Conservation (phyloP, 1,140 invertebrate genomes). For the Portunus trituberculatus region DNA sequence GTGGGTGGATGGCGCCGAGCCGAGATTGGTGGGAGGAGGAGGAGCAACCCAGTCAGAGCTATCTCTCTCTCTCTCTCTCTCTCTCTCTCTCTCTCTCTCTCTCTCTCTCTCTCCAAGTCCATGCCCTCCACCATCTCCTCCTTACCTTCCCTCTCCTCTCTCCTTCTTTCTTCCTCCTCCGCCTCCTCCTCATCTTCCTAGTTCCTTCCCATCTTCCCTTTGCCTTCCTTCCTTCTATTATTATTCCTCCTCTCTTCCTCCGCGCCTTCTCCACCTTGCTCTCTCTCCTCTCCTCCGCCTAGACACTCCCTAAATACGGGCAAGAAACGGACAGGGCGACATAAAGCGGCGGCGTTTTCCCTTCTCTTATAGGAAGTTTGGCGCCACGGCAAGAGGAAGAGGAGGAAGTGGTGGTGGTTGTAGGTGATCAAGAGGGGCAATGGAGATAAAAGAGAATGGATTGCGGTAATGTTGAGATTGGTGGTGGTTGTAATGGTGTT, state of each 20-base stretch:
- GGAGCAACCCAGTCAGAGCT: neutral
- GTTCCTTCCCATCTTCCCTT: neutral
- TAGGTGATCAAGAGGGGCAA: neutral
- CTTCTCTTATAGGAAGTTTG: neutral
- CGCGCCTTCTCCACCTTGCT: neutral
- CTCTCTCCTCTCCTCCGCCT: neutral
- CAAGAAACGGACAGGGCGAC: neutral
- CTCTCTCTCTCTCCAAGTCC: no score
- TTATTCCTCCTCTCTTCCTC: no score
- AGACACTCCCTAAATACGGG: constrained; percentile 17
- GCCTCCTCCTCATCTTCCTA: neutral
- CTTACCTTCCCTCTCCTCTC: no score
- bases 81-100: neutral
- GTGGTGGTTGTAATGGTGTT: no score
- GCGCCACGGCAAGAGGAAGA: neutral
- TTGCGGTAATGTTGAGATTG: no score
- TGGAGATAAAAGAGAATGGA: neutral
- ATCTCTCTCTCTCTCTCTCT: constrained; percentile 7
- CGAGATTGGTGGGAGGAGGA: neutral
- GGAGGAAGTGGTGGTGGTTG: neutral
- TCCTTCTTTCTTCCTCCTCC: neutral
- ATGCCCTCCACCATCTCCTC: no score
- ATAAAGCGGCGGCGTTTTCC: neutral
- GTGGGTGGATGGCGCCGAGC: neutral
- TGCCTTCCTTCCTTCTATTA: neutral